phyloP scores from a whole-genome alignment of 2,888 invertebrate genomes.

The Diogma glabrata region DNA sequence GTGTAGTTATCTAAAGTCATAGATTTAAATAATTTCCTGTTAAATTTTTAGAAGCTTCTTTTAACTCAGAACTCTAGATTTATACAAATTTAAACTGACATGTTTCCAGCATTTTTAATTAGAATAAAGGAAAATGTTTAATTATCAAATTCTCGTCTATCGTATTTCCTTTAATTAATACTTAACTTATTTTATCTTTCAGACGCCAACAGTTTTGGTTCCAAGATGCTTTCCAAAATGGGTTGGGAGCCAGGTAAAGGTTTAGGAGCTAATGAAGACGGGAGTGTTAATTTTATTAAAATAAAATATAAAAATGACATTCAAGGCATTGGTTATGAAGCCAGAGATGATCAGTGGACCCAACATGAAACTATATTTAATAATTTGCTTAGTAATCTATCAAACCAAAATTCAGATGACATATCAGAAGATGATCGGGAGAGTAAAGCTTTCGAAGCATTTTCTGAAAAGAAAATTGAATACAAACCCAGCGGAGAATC shows the following conservation, averaged over 20 bases:
- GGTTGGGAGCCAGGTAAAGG: constrained; percentile 91
- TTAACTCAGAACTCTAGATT: too few relatives aligned
- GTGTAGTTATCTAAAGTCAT: too few relatives aligned
- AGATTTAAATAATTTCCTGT: too few relatives aligned
- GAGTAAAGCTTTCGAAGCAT: neutral
- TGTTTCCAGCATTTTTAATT: too few relatives aligned
- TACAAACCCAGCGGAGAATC: constrained; percentile 42
- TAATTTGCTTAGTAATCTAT: constrained; percentile 43
- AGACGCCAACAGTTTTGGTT: constrained; percentile 76
- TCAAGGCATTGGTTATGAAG: constrained; percentile 67
- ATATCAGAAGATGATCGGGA: constrained; percentile 10
- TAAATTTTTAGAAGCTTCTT: too few relatives aligned
- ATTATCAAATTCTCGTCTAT: constrained; percentile 4
- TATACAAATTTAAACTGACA: too few relatives aligned
- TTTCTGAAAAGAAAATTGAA: constrained; percentile 14
- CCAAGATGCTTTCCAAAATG: constrained; percentile 88
- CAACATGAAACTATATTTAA: constrained; percentile 75
- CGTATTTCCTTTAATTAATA: constrained; percentile 11
- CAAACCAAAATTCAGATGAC: constrained; percentile 16
- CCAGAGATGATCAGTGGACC: constrained; percentile 73
- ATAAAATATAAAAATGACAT: constrained; percentile 63
- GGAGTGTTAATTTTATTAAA: constrained; percentile 71
- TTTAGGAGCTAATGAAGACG: constrained; percentile 73
- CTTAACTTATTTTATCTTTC: too few relatives aligned
- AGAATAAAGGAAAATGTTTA: too few relatives aligned